A percentile compares a stretch with the other conserved stretches of the same genome.
These are phyloP conservation scores for Eupleurogrammus muticus DNA, from an alignment of 2,797 vertebrate genomes.

Conservation along the genomic window DNA sequence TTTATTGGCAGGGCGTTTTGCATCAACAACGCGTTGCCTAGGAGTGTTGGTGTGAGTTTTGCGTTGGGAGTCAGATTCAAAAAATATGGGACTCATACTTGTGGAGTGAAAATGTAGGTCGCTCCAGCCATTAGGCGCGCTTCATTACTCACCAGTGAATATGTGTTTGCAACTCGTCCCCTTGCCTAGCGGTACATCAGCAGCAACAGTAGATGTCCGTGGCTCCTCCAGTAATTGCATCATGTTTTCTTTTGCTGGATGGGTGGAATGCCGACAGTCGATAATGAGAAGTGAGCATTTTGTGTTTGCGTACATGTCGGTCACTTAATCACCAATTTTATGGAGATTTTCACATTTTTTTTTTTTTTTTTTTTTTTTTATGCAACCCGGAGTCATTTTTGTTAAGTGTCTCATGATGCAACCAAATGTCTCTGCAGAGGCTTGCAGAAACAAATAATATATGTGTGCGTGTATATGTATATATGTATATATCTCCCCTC, in stretches of 20 bases:
- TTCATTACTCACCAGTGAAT: constrained; percentile 48
- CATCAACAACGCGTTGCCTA: constrained; percentile 14
- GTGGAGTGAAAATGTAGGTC: constrained; percentile 30
- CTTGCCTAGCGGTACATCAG: constrained; percentile 37
- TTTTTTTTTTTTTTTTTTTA: neutral
- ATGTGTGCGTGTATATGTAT: no score
- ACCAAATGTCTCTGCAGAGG: constrained; percentile 17
- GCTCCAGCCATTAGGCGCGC: constrained; percentile 40
- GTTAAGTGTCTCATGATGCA: constrained; percentile 19
- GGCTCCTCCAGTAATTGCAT: constrained; percentile 30
- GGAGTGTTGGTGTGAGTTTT: neutral
- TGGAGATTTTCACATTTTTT: neutral
- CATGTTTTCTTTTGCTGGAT: constrained; percentile 38
- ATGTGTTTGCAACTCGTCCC: constrained; percentile 19
- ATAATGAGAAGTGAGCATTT: constrained; percentile 37
- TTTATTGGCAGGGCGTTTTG: constrained; percentile 40
- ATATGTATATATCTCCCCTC: no score
- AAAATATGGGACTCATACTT: neutral
- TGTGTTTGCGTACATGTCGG: constrained; percentile 16
- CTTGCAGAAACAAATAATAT: constrained; percentile 44
- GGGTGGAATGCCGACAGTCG: constrained; percentile 26
- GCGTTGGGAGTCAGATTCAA: constrained; percentile 14
- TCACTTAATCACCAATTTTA: constrained; percentile 17
- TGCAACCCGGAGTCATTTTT: constrained; percentile 1
- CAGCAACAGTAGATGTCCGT: constrained; percentile 38